These are phyloP conservation scores for Mohoua ochrocephala DNA, from an alignment of 2,113 vertebrate species.

Conservation along the genomic window DNA sequence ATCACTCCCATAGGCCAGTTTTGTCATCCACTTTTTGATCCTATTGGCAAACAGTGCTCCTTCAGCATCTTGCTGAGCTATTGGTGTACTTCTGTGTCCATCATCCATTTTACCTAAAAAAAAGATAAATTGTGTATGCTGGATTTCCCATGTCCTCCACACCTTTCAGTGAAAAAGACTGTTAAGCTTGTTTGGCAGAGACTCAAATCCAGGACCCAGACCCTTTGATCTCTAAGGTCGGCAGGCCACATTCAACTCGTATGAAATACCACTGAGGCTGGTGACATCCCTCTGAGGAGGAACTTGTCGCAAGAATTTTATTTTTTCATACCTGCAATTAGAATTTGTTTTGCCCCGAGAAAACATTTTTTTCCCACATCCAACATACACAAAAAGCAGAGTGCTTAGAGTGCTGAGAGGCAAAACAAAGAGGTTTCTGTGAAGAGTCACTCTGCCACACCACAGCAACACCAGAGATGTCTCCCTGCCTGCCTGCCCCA, in stretches of 20 bases:
- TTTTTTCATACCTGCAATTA: background rate
- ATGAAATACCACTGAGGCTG: background rate
- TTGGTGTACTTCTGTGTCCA: background rate
- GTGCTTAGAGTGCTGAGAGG: background rate
- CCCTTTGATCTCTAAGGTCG: background rate
- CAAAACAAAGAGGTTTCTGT: background rate
- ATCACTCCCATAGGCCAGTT: background rate
- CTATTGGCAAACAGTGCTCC: background rate
- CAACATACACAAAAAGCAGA: background rate
- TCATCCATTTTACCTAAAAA: background rate
- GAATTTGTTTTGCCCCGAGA: background rate
- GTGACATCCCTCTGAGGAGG: background rate
- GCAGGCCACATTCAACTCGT: fast-evolving
- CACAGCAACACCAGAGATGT: background rate
- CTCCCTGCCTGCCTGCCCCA: fast-evolving
- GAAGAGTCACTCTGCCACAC: background rate
- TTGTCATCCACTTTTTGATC: background rate
- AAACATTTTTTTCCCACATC: background rate
- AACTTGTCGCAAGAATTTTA: background rate
- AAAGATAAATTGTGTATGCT: background rate
- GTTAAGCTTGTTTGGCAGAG: background rate
- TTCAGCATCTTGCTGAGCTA: background rate
- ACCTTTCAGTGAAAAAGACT: background rate
- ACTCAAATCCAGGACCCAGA: background rate
- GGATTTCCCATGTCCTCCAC: background rate